phyloP scores from a whole-genome alignment of 2,888 invertebrate genomes.

The Drosophila helvetica region DNA sequence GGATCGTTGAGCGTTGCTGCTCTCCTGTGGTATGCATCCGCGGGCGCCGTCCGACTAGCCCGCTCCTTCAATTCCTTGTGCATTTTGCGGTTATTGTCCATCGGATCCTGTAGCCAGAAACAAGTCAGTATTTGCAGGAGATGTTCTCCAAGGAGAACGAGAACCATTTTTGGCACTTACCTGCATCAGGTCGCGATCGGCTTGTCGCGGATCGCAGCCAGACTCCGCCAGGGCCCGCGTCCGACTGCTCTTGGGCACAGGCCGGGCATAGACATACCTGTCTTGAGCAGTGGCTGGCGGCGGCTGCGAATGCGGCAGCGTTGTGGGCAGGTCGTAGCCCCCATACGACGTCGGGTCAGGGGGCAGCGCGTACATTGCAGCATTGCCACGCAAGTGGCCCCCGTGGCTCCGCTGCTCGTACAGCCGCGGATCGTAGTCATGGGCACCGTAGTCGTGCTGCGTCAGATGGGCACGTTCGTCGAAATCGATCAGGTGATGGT shows the following conservation, averaged over 20 bases:
- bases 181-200: slow-evolving; percentile 29
- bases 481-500: slow-evolving; percentile 82
- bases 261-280: slow-evolving; percentile 77
- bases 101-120: slow-evolving; percentile 41
- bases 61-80: slow-evolving; percentile 79
- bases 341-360: slow-evolving; percentile 48
- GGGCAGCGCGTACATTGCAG: slow-evolving; percentile 54
- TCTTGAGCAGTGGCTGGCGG: slow-evolving; percentile 60
- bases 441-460: slow-evolving; percentile 68
- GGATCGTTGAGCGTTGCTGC: slow-evolving; percentile 54
- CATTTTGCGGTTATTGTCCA: slow-evolving; percentile 77
- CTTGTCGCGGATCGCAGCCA: slow-evolving; percentile 42
- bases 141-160: too few species aligned
- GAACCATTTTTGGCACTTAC: slow-evolving; percentile 43
- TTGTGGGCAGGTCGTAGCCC: slow-evolving; percentile 56
- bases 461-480: slow-evolving; percentile 80
- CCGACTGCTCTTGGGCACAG: slow-evolving; percentile 66
- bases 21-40: slow-evolving; percentile 35
- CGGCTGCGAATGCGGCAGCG: slow-evolving; percentile 52
- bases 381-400: slow-evolving; percentile 19
- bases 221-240: slow-evolving; percentile 49
- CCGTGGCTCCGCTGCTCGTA: slow-evolving; percentile 53
- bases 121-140: not conserved
- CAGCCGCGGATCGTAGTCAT: slow-evolving; percentile 69
- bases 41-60: slow-evolving; percentile 49